Conservation (phyloP, 2,888 invertebrate genomes). For the Drosophila paracracens region DNA sequence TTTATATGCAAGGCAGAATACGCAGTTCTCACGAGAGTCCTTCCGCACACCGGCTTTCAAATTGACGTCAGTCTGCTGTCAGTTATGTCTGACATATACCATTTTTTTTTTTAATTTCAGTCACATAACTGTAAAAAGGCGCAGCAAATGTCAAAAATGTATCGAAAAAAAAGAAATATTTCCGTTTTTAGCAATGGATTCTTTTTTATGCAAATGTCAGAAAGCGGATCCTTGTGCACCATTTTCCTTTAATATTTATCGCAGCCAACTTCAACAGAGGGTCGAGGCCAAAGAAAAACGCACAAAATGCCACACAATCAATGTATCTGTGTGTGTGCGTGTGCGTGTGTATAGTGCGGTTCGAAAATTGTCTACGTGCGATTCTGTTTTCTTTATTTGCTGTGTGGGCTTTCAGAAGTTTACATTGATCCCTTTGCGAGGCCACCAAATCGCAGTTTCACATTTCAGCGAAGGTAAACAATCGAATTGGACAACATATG, state of each 20-base stretch:
- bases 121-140: slow-evolving; percentile 54
- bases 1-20: slow-evolving; percentile 41
- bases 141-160: slow-evolving; percentile 13
- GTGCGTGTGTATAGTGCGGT: slow-evolving; percentile 13
- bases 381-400: slow-evolving; percentile 14
- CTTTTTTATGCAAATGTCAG: slow-evolving; percentile 68
- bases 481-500: slow-evolving; percentile 33
- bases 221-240: slow-evolving; percentile 63
- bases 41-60: slow-evolving; percentile 25
- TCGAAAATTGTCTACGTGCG: slow-evolving; percentile 52
- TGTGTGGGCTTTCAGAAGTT: slow-evolving; percentile 8
- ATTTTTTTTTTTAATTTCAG: slow-evolving; percentile 38
- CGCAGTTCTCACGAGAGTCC: slow-evolving; percentile 4
- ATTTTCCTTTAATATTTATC: slow-evolving; percentile 64
- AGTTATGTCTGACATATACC: neutral
- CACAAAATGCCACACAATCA: slow-evolving; percentile 11
- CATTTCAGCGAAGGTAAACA: slow-evolving; percentile 58
- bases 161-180: slow-evolving; percentile 55
- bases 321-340: neutral
- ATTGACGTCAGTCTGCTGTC: slow-evolving; percentile 36
- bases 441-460: slow-evolving; percentile 41
- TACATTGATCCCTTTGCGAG: slow-evolving; percentile 33
- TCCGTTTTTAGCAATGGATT: slow-evolving; percentile 50
- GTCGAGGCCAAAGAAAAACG: slow-evolving; percentile 31
- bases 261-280: slow-evolving; percentile 41